Conservation (phyloP, 2,797 vertebrate genomes). For the Prionace glauca region DNA sequence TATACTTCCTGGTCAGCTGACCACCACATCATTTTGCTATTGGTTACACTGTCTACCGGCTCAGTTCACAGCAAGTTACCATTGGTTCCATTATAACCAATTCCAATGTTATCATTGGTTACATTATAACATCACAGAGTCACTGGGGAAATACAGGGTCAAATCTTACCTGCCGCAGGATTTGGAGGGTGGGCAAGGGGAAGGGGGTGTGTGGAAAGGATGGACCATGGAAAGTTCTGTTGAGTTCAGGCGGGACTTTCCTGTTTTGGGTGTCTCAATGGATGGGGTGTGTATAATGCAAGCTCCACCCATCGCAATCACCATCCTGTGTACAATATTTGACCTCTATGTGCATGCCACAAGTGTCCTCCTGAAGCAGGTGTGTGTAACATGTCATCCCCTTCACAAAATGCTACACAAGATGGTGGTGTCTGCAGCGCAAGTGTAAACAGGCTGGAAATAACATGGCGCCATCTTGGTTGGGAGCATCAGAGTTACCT, state of each 20-base stretch:
- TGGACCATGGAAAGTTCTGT: too few relatives aligned
- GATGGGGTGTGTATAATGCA: not conserved
- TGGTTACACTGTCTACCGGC: too few relatives aligned
- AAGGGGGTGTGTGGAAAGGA: too few relatives aligned
- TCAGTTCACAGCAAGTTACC: too few relatives aligned
- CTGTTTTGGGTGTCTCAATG: not conserved
- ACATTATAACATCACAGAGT: not conserved
- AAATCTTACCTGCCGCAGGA: too few relatives aligned
- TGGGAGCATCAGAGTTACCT: not conserved
- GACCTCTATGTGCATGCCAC: not conserved
- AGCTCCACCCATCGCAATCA: not conserved
- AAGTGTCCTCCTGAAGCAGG: not conserved
- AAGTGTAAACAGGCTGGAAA: not conserved
- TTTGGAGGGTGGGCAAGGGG: too few relatives aligned
- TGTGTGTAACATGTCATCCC: not conserved
- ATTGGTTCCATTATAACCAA: too few relatives aligned
- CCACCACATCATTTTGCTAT: too few relatives aligned
- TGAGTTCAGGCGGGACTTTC: too few relatives aligned
- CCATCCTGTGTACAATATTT: not conserved
- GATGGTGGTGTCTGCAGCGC: not conserved
- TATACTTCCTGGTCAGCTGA: too few relatives aligned
- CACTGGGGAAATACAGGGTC: not conserved
- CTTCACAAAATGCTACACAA: not conserved
- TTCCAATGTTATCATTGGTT: too few relatives aligned
- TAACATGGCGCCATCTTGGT: not conserved